Evolutionary conservation across 2,888 invertebrate genomes (phyloP).

Genomic region (Cantharis rustica): DNA sequence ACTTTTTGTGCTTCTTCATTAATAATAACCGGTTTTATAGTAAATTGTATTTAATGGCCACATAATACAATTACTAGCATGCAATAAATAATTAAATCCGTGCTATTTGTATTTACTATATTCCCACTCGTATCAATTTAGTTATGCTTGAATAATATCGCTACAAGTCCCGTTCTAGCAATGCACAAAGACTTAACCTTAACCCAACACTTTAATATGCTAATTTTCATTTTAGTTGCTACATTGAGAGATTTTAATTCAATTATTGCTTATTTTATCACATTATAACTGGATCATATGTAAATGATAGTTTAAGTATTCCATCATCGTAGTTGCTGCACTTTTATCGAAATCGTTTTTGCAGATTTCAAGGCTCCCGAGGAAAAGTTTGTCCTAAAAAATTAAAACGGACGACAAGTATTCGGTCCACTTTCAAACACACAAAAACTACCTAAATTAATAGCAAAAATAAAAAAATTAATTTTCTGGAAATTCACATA

Average conservation of each 20-base stretch:
- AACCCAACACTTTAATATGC: constrained; percentile 23
- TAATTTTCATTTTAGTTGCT: background rate
- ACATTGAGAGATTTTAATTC: background rate
- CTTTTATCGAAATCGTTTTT: background rate
- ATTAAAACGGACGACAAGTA: no score
- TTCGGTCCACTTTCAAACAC: no score
- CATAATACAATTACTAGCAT: background rate
- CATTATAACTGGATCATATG: background rate
- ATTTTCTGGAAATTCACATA: no score
- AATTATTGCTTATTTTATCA: background rate
- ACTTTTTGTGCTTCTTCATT: background rate
- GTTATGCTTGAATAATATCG: constrained; percentile 30
- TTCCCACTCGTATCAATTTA: background rate
- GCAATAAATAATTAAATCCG: background rate
- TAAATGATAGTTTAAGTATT: background rate
- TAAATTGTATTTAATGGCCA: background rate
- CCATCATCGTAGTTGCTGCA: background rate
- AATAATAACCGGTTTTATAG: background rate
- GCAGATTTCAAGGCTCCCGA: background rate
- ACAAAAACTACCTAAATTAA: no score
- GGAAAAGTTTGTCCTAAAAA: background rate
- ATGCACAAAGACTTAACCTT: constrained; percentile 25
- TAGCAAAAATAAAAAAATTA: no score
- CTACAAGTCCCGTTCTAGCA: constrained; percentile 27
- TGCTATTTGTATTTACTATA: background rate